Percentiles rank a stretch among this genome's conserved stretches.
These are phyloP conservation scores for Drosophila heteroneura DNA, from an alignment of 2,888 invertebrate genomes.

Conservation along the genomic window DNA sequence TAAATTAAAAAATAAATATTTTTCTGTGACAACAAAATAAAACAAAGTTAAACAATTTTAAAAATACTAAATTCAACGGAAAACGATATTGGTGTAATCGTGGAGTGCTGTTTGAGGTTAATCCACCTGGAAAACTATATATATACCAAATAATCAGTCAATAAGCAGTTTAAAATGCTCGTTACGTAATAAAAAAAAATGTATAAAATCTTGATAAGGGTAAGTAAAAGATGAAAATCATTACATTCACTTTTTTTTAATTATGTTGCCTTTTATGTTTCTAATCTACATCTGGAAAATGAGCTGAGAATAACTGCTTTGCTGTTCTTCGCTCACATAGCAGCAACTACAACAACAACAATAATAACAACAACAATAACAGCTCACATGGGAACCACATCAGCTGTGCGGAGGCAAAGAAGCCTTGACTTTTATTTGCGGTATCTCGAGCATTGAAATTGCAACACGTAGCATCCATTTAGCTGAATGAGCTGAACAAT, in stretches of 20 bases:
- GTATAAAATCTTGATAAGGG: neutral
- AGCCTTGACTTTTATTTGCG: constrained; percentile 65
- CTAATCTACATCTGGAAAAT: constrained; percentile 53
- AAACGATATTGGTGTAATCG: neutral
- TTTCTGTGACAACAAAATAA: neutral
- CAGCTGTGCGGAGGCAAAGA: constrained; percentile 7
- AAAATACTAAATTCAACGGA: neutral
- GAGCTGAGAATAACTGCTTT: constrained; percentile 52
- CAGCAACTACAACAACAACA: constrained; percentile 13
- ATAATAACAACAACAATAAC: constrained; percentile 19
- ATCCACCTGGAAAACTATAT: neutral
- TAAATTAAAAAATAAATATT: neutral
- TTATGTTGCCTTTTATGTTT: constrained; percentile 50
- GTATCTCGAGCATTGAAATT: constrained; percentile 62
- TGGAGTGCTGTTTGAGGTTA: neutral
- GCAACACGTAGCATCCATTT: constrained; percentile 72
- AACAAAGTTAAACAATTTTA: neutral
- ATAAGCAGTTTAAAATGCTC: neutral
- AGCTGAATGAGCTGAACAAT: constrained; percentile 61
- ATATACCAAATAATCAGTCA: neutral
- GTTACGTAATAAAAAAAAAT: neutral
- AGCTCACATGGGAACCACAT: constrained; percentile 49
- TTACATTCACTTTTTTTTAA: constrained; percentile 48
- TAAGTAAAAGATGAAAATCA: constrained; percentile 9
- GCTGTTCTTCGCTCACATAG: neutral